These are phyloP conservation scores for Tetragnatha montana DNA, from an alignment of 2,888 invertebrate genomes.

Conservation along the genomic window DNA sequence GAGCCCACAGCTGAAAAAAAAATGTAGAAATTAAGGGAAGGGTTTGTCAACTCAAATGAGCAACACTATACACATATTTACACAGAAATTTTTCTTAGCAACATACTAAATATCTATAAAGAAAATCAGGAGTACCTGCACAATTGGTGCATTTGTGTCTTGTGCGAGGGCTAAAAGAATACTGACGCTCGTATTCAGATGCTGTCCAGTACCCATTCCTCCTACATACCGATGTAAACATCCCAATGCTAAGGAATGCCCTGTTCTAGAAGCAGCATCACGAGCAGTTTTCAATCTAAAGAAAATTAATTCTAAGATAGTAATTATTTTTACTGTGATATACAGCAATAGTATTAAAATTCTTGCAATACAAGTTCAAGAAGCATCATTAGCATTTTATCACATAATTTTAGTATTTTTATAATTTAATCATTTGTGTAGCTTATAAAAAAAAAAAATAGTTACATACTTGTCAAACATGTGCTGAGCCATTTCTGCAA, in stretches of 20 bases:
- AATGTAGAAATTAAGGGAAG: not conserved
- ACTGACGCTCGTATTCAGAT: constrained; percentile 94
- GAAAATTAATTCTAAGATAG: constrained; percentile 62
- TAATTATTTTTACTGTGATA: not conserved
- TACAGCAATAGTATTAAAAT: not conserved
- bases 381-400: not conserved
- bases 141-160: constrained; percentile 92
- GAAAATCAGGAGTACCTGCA: constrained; percentile 82
- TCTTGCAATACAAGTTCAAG: not conserved
- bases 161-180: constrained; percentile 95
- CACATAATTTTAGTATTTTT: not conserved
- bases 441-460: not conserved
- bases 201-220: constrained; percentile 95
- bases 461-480: constrained; percentile 84
- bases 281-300: constrained; percentile 84
- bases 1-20: constrained; percentile 88
- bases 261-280: constrained; percentile 89
- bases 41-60: not conserved
- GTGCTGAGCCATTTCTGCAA: constrained; percentile 90
- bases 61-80: not conserved
- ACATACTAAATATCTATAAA: not conserved
- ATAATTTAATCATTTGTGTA: not conserved
- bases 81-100: not conserved
- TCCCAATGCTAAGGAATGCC: constrained; percentile 93
- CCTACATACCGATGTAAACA: constrained; percentile 96